A percentile compares a stretch with the other conserved stretches of the same genome.
phyloP scores from a whole-genome alignment of 2,888 invertebrate species.

The Zaprionus lineosus region DNA sequence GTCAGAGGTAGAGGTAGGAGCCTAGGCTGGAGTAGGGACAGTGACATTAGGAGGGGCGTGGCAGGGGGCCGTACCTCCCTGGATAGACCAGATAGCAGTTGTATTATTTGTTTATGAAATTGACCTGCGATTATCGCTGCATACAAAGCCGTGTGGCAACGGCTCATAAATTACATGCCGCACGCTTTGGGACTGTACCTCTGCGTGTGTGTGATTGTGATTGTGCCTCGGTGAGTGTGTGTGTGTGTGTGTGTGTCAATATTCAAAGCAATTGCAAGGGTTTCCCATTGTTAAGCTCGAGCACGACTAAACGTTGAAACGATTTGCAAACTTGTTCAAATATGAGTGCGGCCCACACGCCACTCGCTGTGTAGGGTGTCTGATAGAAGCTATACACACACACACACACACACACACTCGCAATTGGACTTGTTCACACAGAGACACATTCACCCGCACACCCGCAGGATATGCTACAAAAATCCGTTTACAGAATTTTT shows the following conservation, averaged over 20 bases:
- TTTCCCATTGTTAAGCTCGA: slow-evolving; percentile 42
- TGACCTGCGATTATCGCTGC: slow-evolving; percentile 72
- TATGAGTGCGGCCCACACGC: slow-evolving; percentile 9
- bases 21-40: no score
- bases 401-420: no score
- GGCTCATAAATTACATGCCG: slow-evolving; percentile 61
- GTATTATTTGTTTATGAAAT: slow-evolving; percentile 76
- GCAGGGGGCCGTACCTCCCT: no score
- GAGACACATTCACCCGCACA: slow-evolving; percentile 1
- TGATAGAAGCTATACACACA: no score
- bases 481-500: slow-evolving; percentile 50
- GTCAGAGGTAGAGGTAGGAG: no score
- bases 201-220: slow-evolving; percentile 25
- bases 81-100: slow-evolving; percentile 56
- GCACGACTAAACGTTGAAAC: slow-evolving; percentile 50
- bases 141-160: slow-evolving; percentile 46
- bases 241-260: slow-evolving; percentile 25
- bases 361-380: no score
- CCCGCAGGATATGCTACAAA: slow-evolving; percentile 40
- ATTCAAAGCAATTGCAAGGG: slow-evolving; percentile 19
- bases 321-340: slow-evolving; percentile 70
- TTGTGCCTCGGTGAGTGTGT: neutral
- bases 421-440: slow-evolving; percentile 4
- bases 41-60: no score
- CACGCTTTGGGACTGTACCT: slow-evolving; percentile 4